Evolutionary conservation across 2,797 vertebrate species (phyloP), one percentile per base, ranked within the genome.

Genomic region (Myotis planiceps): DNA sequence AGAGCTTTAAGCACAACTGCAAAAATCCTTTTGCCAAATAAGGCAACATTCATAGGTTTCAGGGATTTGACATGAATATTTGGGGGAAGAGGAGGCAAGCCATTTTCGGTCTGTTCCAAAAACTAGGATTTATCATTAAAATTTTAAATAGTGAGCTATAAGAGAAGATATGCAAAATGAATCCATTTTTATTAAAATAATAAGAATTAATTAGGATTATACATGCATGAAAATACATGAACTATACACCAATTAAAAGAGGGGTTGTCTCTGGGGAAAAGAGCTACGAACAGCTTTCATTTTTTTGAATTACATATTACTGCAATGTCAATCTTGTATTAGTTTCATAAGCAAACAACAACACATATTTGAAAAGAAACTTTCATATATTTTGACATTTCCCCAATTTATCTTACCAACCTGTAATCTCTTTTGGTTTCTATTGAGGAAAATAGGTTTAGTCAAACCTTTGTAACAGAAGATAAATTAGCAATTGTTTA

Each of bases 171-270:
- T 2, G 65, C 1, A 34, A 13, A 83, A 91, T 45, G 6, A 95
- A 90, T 75, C 29, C 25, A 82, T 60, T 86, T 60, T 89, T 80
- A 89, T 90, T 93, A 74, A 81, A 93, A 95, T 83, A 71, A 55
- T 66, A 89, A 82, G 25, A 95, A 95, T 60, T 84, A 68, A 34
- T 88, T 85, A 92, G 21, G 47, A 60, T 21, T 32, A 65, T 21
- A 90, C 71, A 71, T 63, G 39, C 51, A 60, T 88, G 9, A 86
- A 78, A 90, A 72, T 55, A 84, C 27, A 78, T 66, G 68, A 25
- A 63, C 25, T 86, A 1, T 53, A 88, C 3, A 51, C 14, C 66
- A 85, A 76, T 69, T 75, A 80, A 88, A 90, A 94, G 19, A 10
- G 37, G 34, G 25, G 19, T 10, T 76, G 45, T 60, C 80, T 84